These are phyloP conservation scores for Oncorhynchus kisutch DNA, from an alignment of 2,113 vertebrate species.

Conservation along the genomic window DNA sequence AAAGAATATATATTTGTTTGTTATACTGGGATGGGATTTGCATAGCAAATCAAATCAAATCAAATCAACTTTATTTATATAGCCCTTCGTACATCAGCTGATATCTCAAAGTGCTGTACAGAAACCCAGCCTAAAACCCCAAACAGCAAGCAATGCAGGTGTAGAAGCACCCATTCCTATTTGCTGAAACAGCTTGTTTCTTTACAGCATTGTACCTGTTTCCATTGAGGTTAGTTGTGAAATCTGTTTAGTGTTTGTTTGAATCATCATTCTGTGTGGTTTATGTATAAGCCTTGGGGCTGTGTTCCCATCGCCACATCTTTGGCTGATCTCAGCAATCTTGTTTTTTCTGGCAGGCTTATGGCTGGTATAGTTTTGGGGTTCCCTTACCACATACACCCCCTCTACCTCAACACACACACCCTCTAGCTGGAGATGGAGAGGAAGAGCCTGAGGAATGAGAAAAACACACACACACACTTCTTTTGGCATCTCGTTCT, in stretches of 20 bases:
- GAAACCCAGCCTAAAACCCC: too few species aligned
- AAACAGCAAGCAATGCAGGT: too few species aligned
- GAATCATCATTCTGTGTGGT: conserved; percentile 45
- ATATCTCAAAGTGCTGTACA: too few species aligned
- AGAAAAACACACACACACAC: conserved; percentile 35
- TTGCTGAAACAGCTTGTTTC: conserved; percentile 34
- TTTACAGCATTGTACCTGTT: conserved; percentile 30
- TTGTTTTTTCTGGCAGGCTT: not conserved
- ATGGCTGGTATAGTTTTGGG: conserved; percentile 55
- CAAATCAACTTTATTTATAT: too few species aligned
- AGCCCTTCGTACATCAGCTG: too few species aligned
- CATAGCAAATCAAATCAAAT: too few species aligned
- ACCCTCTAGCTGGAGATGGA: not conserved
- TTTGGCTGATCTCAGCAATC: conserved; percentile 61
- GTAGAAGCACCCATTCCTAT: too few species aligned
- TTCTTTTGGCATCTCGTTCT: conserved; percentile 20
- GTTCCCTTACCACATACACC: conserved; percentile 35
- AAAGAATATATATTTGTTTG: not conserved
- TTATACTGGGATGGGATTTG: not conserved
- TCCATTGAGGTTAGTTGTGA: not conserved
- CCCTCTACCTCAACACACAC: conserved; percentile 22
- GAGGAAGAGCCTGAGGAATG: conserved; percentile 29
- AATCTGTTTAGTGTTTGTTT: not conserved
- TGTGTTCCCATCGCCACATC: conserved; percentile 39
- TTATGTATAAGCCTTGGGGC: conserved; percentile 49